These are phyloP conservation scores for Epiblema foenella DNA, from an alignment of 2,888 invertebrate genomes.

Conservation along the genomic window DNA sequence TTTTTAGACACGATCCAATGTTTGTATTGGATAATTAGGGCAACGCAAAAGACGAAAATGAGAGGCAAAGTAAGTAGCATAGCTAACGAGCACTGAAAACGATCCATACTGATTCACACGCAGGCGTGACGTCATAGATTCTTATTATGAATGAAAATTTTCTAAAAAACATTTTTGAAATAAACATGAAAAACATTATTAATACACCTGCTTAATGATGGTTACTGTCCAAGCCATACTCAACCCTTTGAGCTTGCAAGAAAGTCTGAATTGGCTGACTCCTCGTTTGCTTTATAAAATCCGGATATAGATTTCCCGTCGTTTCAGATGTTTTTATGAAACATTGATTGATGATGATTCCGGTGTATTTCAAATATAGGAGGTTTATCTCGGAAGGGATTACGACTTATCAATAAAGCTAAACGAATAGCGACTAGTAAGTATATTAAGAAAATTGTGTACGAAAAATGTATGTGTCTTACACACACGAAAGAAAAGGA, in stretches of 20 bases:
- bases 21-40: no score
- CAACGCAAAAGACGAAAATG: no score
- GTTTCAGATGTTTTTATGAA: constrained; percentile 32
- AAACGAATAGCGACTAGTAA: no score
- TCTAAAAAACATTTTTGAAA: constrained; percentile 9
- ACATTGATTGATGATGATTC: constrained; percentile 42
- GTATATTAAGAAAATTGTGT: no score
- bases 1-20: no score
- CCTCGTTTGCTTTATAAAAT: constrained; percentile 10
- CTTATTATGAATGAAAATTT: not conserved
- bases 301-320: constrained; percentile 28
- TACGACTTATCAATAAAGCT: not conserved
- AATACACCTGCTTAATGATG: constrained; percentile 4
- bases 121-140: no score
- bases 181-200: constrained; percentile 15
- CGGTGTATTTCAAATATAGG: constrained; percentile 23
- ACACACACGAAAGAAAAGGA: no score
- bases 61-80: no score
- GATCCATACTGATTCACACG: no score
- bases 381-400: constrained; percentile 6
- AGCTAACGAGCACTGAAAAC: no score
- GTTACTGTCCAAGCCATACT: not conserved
- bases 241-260: constrained; percentile 7
- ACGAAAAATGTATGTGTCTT: no score
- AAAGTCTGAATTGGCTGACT: constrained; percentile 4